Conservation (phyloP, 1,140 invertebrate species). For the Himalopsyche phryganea region DNA sequence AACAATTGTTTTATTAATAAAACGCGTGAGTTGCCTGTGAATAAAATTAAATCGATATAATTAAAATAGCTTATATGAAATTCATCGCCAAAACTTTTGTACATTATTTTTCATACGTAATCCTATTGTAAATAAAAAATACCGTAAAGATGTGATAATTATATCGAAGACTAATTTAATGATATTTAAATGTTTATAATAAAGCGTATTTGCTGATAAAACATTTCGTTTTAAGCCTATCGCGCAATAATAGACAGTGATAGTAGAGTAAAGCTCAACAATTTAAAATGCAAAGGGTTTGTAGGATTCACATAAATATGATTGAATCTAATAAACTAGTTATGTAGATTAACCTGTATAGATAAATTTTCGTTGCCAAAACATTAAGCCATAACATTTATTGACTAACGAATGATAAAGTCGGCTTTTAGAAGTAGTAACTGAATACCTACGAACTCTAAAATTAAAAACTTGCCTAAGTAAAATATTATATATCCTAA, state of each 20-base stretch:
- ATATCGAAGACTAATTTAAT: conserved; percentile 15
- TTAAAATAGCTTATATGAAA: not conserved
- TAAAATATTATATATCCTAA: not conserved
- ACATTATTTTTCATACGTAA: conserved; percentile 3
- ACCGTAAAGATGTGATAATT: conserved; percentile 6
- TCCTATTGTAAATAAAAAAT: not conserved
- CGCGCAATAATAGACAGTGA: conserved; percentile 1
- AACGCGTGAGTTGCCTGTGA: too few relatives aligned
- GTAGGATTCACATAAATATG: too few relatives aligned
- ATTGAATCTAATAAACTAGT: too few relatives aligned
- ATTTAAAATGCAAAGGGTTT: too few relatives aligned
- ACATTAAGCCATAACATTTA: too few relatives aligned
- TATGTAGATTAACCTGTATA: too few relatives aligned
- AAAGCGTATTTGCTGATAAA: not conserved
- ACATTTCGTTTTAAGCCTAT: too few relatives aligned
- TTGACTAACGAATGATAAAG: too few relatives aligned
- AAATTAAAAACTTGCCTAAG: not conserved
- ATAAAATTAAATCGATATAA: too few relatives aligned
- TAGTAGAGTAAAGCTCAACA: conserved; percentile 3
- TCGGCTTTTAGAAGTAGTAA: not conserved
- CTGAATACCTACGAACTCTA: not conserved
- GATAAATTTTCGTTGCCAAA: not conserved
- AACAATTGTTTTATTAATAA: too few relatives aligned
- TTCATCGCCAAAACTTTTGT: not conserved
- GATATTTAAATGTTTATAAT: not conserved